These are phyloP conservation scores for Alethe castanea DNA, from an alignment of 2,113 vertebrate species.

Conservation along the genomic window DNA sequence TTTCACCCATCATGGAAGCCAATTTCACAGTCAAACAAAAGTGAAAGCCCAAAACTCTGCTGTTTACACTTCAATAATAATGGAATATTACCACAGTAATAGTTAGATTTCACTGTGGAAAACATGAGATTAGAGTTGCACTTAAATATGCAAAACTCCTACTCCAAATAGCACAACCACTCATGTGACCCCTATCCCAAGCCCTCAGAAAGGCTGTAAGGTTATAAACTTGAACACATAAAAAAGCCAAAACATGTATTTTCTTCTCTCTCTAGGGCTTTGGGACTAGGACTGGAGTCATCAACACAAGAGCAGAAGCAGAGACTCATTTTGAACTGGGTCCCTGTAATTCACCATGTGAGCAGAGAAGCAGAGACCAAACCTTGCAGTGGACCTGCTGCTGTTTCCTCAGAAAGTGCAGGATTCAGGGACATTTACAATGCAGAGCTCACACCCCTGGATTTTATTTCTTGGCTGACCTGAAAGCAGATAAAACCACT, in stretches of 20 bases:
- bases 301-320: neutral
- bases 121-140: neutral
- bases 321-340: neutral
- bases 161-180: neutral
- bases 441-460: neutral
- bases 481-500: neutral
- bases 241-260: neutral
- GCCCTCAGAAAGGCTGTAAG: neutral
- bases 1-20: neutral
- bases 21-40: neutral
- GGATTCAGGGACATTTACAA: neutral
- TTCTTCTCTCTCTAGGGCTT: neutral
- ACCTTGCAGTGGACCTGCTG: neutral
- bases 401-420: neutral
- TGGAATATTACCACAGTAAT: neutral
- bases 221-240: neutral
- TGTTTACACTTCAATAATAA: neutral
- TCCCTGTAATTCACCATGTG: neutral
- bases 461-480: slow-evolving; percentile 1
- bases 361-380: neutral
- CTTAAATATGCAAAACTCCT: neutral
- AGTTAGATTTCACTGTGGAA: neutral
- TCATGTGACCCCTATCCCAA: neutral
- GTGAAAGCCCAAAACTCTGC: neutral
- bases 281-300: neutral